Evolutionary conservation across 2,797 vertebrate species (phyloP).

Genomic region (Bufotes viridis): DNA sequence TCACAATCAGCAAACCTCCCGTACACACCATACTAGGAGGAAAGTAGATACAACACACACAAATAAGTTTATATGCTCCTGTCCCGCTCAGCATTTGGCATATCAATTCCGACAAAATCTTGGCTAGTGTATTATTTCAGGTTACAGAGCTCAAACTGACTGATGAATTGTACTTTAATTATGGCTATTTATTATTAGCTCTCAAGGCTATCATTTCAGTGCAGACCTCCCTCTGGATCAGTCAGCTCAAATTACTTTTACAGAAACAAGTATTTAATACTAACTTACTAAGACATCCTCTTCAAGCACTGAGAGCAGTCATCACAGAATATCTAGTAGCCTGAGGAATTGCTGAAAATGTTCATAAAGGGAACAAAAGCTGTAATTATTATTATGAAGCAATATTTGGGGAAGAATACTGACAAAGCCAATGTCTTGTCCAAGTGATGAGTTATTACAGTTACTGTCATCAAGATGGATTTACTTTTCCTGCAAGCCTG

Average conservation of each 20-base stretch:
- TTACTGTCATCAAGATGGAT: neutral
- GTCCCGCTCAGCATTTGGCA: slow-evolving; percentile 46
- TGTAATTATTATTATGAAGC: slow-evolving; percentile 19
- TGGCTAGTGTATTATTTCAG: slow-evolving; percentile 34
- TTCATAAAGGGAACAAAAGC: neutral
- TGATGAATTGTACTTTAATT: slow-evolving; percentile 50
- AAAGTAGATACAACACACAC: neutral
- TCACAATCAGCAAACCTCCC: slow-evolving; percentile 5
- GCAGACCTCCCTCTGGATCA: slow-evolving; percentile 41
- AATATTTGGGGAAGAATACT: neutral
- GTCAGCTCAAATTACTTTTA: slow-evolving; percentile 46
- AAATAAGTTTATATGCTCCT: slow-evolving; percentile 7
- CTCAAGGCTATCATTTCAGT: slow-evolving; percentile 41
- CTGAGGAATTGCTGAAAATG: neutral
- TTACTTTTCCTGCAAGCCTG: neutral
- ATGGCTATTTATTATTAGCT: slow-evolving; percentile 44
- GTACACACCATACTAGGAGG: slow-evolving; percentile 30
- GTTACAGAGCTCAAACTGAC: slow-evolving; percentile 39
- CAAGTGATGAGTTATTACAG: neutral
- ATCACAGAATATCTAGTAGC: neutral
- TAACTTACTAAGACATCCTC: slow-evolving; percentile 7
- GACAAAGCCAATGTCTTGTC: neutral
- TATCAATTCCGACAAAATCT: slow-evolving; percentile 13
- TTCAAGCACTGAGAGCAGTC: neutral
- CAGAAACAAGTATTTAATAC: slow-evolving; percentile 39